Evolutionary conservation across 2,797 vertebrate species (phyloP).

Genomic region (Gallinago nigripennis): DNA sequence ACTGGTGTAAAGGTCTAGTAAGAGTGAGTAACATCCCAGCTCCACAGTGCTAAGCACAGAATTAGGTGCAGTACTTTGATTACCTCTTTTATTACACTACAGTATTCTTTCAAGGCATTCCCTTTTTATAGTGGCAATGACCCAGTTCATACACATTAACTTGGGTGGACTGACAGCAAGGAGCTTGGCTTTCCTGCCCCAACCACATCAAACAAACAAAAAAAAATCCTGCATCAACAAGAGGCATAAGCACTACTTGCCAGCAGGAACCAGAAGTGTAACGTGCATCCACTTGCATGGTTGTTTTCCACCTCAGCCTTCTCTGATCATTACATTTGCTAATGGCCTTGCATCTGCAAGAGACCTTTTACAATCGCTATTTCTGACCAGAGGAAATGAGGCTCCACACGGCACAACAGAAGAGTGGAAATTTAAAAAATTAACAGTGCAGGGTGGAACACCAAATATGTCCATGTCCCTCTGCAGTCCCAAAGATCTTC

Average conservation of each 20-base stretch:
- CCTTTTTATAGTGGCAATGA: not conserved
- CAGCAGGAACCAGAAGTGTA: not conserved
- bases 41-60: not conserved
- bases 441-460: not conserved
- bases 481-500: not conserved
- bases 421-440: not conserved
- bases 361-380: not conserved
- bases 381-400: not conserved
- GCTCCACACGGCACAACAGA: not conserved
- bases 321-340: not conserved
- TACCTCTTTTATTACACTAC: not conserved
- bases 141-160: not conserved
- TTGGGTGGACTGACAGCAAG: not conserved
- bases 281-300: not conserved
- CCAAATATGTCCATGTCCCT: not conserved
- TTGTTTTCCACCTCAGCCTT: not conserved
- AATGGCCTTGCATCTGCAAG: not conserved
- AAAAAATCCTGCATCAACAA: not conserved
- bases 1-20: not conserved
- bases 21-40: not conserved
- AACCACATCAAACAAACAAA: conserved; percentile 41
- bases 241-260: not conserved
- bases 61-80: not conserved
- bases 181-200: conserved; percentile 16
- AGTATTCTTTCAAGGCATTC: conserved; percentile 40